Conservation (phyloP, 2,888 invertebrate genomes). For the Amaurobius ferox region DNA sequence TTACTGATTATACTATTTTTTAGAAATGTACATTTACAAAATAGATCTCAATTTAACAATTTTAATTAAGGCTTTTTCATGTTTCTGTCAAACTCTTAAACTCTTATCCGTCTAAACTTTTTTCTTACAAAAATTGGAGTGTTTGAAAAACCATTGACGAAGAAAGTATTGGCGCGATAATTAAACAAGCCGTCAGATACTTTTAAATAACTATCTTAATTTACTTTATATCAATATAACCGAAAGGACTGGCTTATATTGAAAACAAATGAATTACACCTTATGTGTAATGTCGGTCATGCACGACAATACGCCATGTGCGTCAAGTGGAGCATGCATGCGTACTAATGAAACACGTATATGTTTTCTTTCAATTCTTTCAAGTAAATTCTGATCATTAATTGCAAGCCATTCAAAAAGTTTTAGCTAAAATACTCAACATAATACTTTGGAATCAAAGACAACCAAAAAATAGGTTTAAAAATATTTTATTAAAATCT, state of each 20-base stretch:
- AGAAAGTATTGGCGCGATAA: conserved; percentile 17
- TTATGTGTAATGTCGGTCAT: no score
- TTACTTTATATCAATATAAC: conserved; percentile 25
- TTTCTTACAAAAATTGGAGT: no score
- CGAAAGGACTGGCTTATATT: conserved; percentile 14
- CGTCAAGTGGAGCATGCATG: no score
- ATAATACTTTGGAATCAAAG: no score
- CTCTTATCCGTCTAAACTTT: conserved; percentile 1
- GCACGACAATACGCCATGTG: no score
- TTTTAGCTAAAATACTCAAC: not conserved
- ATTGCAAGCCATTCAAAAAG: no score
- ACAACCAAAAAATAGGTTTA: no score
- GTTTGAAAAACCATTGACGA: not conserved
- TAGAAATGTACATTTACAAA: conserved; percentile 25
- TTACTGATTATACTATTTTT: not conserved
- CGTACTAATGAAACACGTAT: no score
- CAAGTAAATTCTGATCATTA: no score
- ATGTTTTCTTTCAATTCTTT: no score
- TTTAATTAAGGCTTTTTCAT: conserved; percentile 16
- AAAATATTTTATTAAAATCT: no score
- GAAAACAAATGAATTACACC: not conserved
- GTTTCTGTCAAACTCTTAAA: not conserved
- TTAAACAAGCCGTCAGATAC: conserved; percentile 31
- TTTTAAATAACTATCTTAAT: conserved; percentile 34
- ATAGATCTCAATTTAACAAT: conserved; percentile 17